Evolutionary conservation across 2,797 vertebrate species (phyloP).

Genomic region (Paratrypauchen microcephalus): DNA sequence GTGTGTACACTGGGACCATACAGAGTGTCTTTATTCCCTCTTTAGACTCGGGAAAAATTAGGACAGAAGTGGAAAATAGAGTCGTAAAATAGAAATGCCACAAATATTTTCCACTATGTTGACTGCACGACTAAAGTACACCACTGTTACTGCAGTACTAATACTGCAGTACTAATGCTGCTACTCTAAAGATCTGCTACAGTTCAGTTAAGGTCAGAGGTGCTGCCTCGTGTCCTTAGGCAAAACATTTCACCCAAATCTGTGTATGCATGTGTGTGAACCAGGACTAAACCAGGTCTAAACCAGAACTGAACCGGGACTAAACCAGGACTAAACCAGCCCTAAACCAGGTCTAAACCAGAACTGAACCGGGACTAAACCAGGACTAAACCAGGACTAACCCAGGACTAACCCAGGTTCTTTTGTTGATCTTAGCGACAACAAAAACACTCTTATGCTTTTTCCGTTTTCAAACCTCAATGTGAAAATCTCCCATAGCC

Average conservation of each 20-base stretch:
- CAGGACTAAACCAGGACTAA: not conserved
- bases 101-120: not conserved
- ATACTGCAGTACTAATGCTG: no score
- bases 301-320: not conserved
- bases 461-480: not conserved
- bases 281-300: not conserved
- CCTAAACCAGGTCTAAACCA: not conserved
- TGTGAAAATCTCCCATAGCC: no score
- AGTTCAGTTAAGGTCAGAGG: no score
- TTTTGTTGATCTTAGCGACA: not conserved
- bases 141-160: not conserved
- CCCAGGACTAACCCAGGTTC: not conserved
- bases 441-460: not conserved
- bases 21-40: conserved; percentile 8
- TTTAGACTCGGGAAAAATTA: not conserved
- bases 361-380: not conserved
- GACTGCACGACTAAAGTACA: not conserved
- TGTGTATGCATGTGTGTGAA: not conserved
- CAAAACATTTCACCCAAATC: not conserved
- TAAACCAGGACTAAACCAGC: not conserved
- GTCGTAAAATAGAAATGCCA: not conserved
- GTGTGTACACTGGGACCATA: not conserved
- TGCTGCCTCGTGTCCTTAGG: not conserved
- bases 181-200: no score
- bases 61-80: not conserved